Conservation (phyloP, 2,888 invertebrate species). For the Gonocerus acuteangulatus region DNA sequence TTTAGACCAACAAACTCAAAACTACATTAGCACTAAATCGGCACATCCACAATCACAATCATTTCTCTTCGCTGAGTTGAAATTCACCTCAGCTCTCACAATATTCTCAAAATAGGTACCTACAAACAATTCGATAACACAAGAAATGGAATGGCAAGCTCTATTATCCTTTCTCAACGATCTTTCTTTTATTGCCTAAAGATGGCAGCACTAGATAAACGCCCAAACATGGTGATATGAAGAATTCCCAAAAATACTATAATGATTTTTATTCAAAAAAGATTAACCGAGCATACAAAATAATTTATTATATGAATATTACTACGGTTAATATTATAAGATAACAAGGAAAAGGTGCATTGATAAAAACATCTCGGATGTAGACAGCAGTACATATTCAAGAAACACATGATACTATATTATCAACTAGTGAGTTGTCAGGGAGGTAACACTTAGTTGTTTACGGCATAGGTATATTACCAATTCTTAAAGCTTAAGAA, state of each 20-base stretch:
- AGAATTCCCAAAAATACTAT: background rate
- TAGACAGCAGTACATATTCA: too few relatives aligned
- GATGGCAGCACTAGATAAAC: constrained; percentile 19
- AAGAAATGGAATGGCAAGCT: constrained; percentile 22
- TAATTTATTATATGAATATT: too few relatives aligned
- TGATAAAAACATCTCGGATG: too few relatives aligned
- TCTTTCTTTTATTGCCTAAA: constrained; percentile 17
- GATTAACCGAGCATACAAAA: background rate
- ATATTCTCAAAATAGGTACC: constrained; percentile 13
- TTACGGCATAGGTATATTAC: background rate
- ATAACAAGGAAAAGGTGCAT: too few relatives aligned
- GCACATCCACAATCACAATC: constrained; percentile 16
- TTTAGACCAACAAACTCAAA: background rate
- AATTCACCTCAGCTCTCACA: constrained; percentile 11
- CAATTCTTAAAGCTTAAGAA: background rate
- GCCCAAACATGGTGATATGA: background rate
- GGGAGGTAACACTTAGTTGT: background rate
- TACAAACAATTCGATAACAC: constrained; percentile 26
- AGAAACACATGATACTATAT: too few relatives aligned
- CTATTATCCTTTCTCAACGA: constrained; percentile 24
- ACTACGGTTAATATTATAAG: too few relatives aligned
- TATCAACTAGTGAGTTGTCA: constrained; percentile 2
- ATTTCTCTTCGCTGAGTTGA: constrained; percentile 17
- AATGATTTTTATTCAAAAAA: background rate
- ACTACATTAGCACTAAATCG: constrained; percentile 10